Percentiles rank a stretch among this genome's conserved stretches.
phyloP scores from a whole-genome alignment of 2,113 vertebrate species.

The Gobio gobio region DNA sequence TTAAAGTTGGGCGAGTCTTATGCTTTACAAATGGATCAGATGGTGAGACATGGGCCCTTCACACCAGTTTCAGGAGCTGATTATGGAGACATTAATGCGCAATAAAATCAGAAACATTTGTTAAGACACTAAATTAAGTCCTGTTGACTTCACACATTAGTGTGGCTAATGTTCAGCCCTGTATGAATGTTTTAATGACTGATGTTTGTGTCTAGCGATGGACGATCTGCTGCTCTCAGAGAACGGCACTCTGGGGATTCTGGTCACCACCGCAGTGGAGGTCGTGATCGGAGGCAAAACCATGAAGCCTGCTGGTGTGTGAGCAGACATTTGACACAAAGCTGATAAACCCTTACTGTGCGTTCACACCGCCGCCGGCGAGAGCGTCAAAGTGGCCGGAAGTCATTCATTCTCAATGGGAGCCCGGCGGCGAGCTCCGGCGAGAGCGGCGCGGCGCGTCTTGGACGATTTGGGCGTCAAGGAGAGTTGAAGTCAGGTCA shows the following conservation, averaged over 20 bases:
- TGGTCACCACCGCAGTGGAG: conserved; percentile 93
- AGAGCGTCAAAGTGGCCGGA: no score
- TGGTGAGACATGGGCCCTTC: no score
- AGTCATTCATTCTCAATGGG: no score
- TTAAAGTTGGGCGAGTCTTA: no score
- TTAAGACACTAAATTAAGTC: background rate
- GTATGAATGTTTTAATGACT: conserved; percentile 10
- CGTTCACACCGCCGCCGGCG: no score
- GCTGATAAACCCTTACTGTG: background rate
- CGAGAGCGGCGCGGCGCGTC: no score
- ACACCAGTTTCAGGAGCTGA: no score
- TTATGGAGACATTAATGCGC: no score
- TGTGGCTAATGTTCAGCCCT: background rate
- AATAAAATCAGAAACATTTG: background rate
- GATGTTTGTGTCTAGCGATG: conserved; percentile 60
- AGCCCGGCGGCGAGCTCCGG: no score
- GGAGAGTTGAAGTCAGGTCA: no score
- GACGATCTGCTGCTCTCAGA: conserved; percentile 81
- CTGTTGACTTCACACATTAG: background rate
- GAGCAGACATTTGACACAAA: background rate
- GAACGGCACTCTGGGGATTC: conserved; percentile 89
- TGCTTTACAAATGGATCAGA: no score
- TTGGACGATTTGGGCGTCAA: no score
- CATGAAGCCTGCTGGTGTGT: conserved; percentile 91
- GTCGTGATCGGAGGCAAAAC: conserved; percentile 85